phyloP scores from a whole-genome alignment of 2,888 invertebrate species.

The Thumatha senex region DNA sequence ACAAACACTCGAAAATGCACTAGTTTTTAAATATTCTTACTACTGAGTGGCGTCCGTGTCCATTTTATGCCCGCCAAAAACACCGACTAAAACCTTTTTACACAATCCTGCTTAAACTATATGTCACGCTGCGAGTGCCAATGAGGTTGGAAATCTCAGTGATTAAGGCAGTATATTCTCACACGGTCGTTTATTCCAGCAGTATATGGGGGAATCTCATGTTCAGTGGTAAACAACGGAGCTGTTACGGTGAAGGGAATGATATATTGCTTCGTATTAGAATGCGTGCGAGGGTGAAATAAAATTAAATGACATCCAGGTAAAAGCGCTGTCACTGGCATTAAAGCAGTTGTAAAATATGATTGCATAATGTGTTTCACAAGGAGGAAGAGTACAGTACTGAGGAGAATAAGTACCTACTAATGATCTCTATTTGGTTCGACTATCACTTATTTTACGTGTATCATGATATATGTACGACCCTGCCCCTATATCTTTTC shows the following conservation, averaged over 20 bases:
- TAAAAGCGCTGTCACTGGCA: constrained; percentile 1
- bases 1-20: too few species aligned
- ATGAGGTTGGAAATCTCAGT: constrained; percentile 1
- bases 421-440: too few species aligned
- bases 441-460: too few species aligned
- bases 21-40: too few species aligned
- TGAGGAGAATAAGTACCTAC: too few species aligned
- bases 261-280: constrained; percentile 4
- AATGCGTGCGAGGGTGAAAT: constrained; percentile 1
- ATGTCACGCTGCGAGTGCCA: neutral
- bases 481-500: too few species aligned
- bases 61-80: too few species aligned
- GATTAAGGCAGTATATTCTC: constrained; percentile 9
- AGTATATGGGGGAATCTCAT: neutral
- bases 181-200: constrained; percentile 4
- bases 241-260: constrained; percentile 5
- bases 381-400: neutral
- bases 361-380: constrained; percentile 17
- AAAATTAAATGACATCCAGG: neutral
- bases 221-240: constrained; percentile 6
- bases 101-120: constrained; percentile 1
- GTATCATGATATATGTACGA: too few species aligned
- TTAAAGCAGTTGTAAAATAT: neutral
- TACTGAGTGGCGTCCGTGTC: too few species aligned
- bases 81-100: neutral